Conservation (phyloP, 2,797 vertebrate species). For the Molossus molossus region DNA sequence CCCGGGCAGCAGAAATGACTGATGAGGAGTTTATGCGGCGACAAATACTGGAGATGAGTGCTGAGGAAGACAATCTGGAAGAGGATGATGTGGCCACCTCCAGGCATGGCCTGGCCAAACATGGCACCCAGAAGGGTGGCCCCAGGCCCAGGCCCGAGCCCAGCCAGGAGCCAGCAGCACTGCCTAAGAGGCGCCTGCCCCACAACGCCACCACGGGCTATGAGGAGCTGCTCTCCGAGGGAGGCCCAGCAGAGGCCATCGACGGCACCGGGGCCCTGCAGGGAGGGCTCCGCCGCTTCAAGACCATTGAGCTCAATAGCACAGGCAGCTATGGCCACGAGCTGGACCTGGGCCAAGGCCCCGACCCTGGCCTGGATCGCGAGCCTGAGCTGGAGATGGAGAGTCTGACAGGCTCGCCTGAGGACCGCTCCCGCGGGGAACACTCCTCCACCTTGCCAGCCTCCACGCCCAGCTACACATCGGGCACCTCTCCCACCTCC, state of each 20-base stretch:
- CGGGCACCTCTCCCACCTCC: slow-evolving; percentile 98
- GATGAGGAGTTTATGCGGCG: slow-evolving; percentile 99
- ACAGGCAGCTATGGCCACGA: slow-evolving; percentile 95
- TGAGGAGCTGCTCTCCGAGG: slow-evolving; percentile 95
- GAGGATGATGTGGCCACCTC: slow-evolving; percentile 89
- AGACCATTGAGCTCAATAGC: slow-evolving; percentile 99
- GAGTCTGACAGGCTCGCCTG: slow-evolving; percentile 98
- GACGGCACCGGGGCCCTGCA: slow-evolving; percentile 94
- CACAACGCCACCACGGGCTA: slow-evolving; percentile 94
- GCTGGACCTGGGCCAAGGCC: slow-evolving; percentile 94
- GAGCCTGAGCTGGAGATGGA: slow-evolving; percentile 99
- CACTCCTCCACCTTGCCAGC: slow-evolving; percentile 98
- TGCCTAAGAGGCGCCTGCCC: slow-evolving; percentile 92
- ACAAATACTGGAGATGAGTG: slow-evolving; percentile 99
- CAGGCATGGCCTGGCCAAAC: slow-evolving; percentile 88
- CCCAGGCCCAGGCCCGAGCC: slow-evolving; percentile 93
- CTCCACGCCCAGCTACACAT: slow-evolving; percentile 98
- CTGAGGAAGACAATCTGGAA: slow-evolving; percentile 96
- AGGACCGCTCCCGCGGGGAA: slow-evolving; percentile 97
- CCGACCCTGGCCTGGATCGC: slow-evolving; percentile 94
- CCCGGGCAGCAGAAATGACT: slow-evolving; percentile 92
- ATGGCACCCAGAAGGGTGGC: slow-evolving; percentile 90
- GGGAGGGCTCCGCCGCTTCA: slow-evolving; percentile 97
- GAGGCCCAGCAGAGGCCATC: slow-evolving; percentile 90
- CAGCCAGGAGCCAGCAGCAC: slow-evolving; percentile 89